These are phyloP conservation scores for Scatophagus argus DNA, from an alignment of 2,113 vertebrate genomes.

Conservation along the genomic window DNA sequence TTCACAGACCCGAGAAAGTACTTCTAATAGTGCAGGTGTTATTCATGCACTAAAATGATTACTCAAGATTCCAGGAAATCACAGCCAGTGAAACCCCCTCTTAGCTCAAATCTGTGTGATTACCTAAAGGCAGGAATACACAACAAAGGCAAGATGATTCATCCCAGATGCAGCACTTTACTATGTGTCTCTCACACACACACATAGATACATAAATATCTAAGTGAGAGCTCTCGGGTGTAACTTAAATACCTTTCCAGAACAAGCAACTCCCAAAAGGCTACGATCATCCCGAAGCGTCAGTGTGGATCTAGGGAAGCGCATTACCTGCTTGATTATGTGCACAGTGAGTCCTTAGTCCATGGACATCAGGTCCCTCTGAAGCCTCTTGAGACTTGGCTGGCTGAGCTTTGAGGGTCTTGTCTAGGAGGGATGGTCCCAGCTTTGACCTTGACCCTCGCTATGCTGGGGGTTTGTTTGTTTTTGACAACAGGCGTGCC, in stretches of 20 bases:
- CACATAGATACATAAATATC: conserved; percentile 24
- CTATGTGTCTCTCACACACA: not conserved
- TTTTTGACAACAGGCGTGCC: conserved; percentile 71
- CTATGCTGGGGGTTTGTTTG: conserved; percentile 68
- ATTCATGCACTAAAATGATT: not conserved
- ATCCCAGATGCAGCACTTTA: conserved; percentile 17
- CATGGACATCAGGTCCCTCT: conserved; percentile 39
- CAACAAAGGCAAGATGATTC: conserved; percentile 27
- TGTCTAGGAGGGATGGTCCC: conserved; percentile 45
- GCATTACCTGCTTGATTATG: conserved; percentile 55
- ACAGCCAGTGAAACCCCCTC: not conserved
- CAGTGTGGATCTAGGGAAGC: not conserved
- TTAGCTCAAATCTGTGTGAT: not conserved
- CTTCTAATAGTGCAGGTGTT: not conserved
- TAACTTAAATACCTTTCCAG: conserved; percentile 51
- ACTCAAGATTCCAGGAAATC: not conserved
- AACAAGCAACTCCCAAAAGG: conserved; percentile 50
- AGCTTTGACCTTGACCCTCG: conserved; percentile 70
- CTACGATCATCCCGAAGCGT: not conserved
- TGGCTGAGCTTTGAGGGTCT: conserved; percentile 54
- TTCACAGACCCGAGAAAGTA: not conserved
- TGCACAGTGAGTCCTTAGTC: conserved; percentile 28
- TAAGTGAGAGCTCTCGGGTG: conserved; percentile 4
- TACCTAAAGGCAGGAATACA: not conserved
- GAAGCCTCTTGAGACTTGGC: conserved; percentile 31